Percentiles rank a stretch among this genome's conserved stretches.
phyloP scores from a whole-genome alignment of 1,140 invertebrate genomes.

The Ridgeia piscesae region DNA sequence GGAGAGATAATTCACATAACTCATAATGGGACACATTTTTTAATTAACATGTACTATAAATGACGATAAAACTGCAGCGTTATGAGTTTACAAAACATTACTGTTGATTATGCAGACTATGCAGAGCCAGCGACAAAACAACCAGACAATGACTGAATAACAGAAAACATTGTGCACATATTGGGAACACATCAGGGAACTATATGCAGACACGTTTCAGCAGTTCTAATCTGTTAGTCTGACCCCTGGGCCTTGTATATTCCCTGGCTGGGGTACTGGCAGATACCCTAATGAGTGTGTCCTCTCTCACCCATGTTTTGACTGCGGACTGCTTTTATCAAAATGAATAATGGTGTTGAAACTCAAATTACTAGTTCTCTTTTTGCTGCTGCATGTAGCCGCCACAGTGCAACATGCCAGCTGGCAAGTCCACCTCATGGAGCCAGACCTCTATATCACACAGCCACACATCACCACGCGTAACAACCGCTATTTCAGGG shows the following conservation, averaged over 20 bases:
- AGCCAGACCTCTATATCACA: not conserved
- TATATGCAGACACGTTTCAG: not conserved
- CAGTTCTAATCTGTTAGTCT: not conserved
- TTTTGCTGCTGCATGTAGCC: not conserved
- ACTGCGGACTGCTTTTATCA: not conserved
- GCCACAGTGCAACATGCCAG: not conserved
- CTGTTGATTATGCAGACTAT: not conserved
- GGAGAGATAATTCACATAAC: too few relatives aligned
- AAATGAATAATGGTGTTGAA: not conserved
- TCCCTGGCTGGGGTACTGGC: not conserved
- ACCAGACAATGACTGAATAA: not conserved
- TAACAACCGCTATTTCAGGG: too few relatives aligned
- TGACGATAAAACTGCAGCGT: not conserved
- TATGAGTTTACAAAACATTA: not conserved
- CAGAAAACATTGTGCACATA: not conserved
- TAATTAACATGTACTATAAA: not conserved
- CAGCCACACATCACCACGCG: not conserved
- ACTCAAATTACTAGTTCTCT: not conserved
- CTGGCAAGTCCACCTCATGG: not conserved
- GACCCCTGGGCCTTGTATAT: not conserved
- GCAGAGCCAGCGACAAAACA: not conserved
- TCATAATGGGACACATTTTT: not conserved
- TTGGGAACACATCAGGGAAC: not conserved
- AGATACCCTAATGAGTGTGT: not conserved
- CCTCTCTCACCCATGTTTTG: not conserved